Evolutionary conservation across 2,797 vertebrate genomes (phyloP).

Genomic region (Glossophaga mutica): DNA sequence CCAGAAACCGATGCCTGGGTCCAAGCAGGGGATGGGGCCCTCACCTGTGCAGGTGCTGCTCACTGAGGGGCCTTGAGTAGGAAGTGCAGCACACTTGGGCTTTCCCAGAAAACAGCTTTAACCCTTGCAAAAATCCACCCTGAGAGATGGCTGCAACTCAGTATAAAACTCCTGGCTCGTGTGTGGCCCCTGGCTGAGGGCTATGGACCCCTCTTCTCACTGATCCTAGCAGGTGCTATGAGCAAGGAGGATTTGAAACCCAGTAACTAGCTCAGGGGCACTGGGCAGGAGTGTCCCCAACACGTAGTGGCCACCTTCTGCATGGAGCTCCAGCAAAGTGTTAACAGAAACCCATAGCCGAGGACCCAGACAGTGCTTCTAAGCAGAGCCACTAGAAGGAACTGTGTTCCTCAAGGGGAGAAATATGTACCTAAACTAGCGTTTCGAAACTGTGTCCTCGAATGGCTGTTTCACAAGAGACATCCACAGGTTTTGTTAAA

Average conservation of each 20-base stretch:
- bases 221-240: not conserved
- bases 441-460: not conserved
- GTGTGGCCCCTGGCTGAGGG: rapidly evolving
- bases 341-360: not conserved
- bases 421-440: rapidly evolving
- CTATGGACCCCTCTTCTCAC: too few relatives aligned
- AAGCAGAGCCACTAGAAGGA: not conserved
- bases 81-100: rapidly evolving
- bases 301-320: rapidly evolving
- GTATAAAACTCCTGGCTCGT: not conserved
- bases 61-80: rapidly evolving
- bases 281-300: rapidly evolving
- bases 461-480: not conserved
- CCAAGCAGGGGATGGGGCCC: rapidly evolving
- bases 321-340: not conserved
- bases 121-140: not conserved
- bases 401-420: not conserved
- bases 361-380: not conserved
- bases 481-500: not conserved
- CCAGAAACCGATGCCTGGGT: rapidly evolving
- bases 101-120: not conserved
- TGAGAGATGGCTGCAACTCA: not conserved
- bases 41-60: rapidly evolving
- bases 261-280: not conserved
- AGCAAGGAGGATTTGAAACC: not conserved